Percentiles rank a stretch among this genome's conserved stretches.
phyloP scores from a whole-genome alignment of 2,888 invertebrate genomes.

The Mythimna ferrago region DNA sequence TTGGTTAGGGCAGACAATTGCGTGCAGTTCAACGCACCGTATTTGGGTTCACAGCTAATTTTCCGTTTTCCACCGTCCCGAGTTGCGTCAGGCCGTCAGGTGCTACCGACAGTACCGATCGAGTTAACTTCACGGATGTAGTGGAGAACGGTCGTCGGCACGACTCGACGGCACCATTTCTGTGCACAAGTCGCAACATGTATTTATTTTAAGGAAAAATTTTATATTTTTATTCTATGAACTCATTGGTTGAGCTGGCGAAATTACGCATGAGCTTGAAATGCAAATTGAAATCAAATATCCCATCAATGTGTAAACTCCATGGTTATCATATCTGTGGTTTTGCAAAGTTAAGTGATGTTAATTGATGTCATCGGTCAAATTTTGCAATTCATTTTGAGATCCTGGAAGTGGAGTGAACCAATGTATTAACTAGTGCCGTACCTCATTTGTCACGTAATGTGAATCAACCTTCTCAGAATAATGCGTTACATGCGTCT shows the following conservation, averaged over 20 bases:
- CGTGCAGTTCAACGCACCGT: slow-evolving; percentile 81
- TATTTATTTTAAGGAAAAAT: slow-evolving; percentile 59
- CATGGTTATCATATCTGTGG: slow-evolving; percentile 9
- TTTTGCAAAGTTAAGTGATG: slow-evolving; percentile 9
- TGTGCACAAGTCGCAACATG: slow-evolving; percentile 55
- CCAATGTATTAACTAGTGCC: slow-evolving; percentile 4
- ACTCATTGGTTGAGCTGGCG: slow-evolving; percentile 43
- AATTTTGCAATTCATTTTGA: slow-evolving; percentile 31
- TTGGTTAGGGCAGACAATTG: slow-evolving; percentile 74
- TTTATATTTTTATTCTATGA: slow-evolving; percentile 54
- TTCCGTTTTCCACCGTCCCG: slow-evolving; percentile 85
- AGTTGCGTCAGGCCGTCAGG: slow-evolving; percentile 71
- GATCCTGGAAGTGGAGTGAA: slow-evolving; percentile 40
- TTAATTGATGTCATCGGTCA: slow-evolving; percentile 41
- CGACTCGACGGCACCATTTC: slow-evolving; percentile 39
- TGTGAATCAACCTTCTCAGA: slow-evolving; percentile 67
- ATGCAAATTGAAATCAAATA: slow-evolving; percentile 44
- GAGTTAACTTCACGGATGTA: slow-evolving; percentile 48
- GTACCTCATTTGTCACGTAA: slow-evolving; percentile 11
- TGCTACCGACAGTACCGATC: slow-evolving; percentile 50
- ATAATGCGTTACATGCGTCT: slow-evolving; percentile 65
- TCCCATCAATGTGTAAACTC: slow-evolving; percentile 10
- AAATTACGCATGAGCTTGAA: slow-evolving; percentile 42
- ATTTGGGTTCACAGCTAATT: slow-evolving; percentile 79
- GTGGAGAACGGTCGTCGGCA: slow-evolving; percentile 44